Conservation (phyloP, 2,797 vertebrate species). For the Lacerta viridis region DNA sequence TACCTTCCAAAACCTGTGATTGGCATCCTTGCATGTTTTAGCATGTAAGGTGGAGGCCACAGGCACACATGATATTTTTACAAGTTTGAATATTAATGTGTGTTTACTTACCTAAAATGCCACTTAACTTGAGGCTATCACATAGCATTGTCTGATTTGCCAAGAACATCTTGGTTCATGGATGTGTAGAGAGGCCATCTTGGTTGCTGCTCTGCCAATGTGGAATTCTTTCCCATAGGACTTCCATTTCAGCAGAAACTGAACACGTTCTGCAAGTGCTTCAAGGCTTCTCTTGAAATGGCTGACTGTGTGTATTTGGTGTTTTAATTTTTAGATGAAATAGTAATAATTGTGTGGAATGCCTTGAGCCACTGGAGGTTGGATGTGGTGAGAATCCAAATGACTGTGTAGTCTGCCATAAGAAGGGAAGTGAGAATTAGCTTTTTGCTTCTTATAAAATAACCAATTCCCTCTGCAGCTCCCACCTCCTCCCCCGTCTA, state of each 20-base stretch:
- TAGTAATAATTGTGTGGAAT: neutral
- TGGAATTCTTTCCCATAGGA: neutral
- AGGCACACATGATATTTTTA: neutral
- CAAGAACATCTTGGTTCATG: neutral
- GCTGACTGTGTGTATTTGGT: neutral
- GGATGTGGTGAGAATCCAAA: neutral
- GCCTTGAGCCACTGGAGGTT: neutral
- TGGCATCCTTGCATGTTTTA: neutral
- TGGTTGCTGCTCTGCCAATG: neutral
- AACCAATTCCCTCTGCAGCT: slow-evolving; percentile 18
- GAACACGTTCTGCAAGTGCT: neutral
- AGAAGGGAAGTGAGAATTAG: neutral
- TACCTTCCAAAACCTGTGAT: neutral
- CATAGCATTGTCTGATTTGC: neutral
- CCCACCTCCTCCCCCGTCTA: neutral
- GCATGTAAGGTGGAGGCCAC: no score
- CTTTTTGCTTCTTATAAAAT: neutral
- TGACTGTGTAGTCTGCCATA: neutral
- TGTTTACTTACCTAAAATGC: neutral
- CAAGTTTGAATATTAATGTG: neutral
- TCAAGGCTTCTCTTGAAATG: neutral
- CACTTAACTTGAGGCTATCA: neutral
- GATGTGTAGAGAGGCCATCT: neutral
- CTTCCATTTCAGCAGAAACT: neutral
- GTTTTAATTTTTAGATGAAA: neutral